A percentile compares a stretch with the other conserved stretches of the same genome.
Evolutionary conservation across 2,113 vertebrate genomes (phyloP).

Genomic region (Dasyurus viverrinus): DNA sequence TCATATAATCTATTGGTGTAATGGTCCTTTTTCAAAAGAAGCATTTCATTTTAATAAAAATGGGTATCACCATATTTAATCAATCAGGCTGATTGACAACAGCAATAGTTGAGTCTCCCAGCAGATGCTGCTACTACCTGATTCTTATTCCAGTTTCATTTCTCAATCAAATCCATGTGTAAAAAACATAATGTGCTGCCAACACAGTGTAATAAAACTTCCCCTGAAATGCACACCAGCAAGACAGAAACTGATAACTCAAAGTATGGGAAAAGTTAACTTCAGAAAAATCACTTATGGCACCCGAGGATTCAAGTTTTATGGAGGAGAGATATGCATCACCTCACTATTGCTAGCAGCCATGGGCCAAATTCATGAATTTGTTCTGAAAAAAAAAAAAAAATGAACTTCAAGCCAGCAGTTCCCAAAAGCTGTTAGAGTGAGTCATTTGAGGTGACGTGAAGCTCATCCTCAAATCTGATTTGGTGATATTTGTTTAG

Average conservation of each 20-base stretch:
- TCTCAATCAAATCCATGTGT: conserved; percentile 89
- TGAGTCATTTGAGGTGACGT: conserved; percentile 50
- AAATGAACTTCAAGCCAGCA: conserved; percentile 54
- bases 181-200: conserved; percentile 85
- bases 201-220: conserved; percentile 87
- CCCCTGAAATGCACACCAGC: conserved; percentile 83
- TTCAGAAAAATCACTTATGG: conserved; percentile 85
- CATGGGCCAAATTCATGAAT: conserved; percentile 69
- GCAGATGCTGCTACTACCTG: conserved; percentile 84
- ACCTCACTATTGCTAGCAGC: conserved; percentile 66
- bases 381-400: conserved; percentile 59
- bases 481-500: conserved; percentile 42
- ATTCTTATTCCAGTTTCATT: conserved; percentile 88
- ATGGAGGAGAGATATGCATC: conserved; percentile 75
- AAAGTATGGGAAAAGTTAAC: conserved; percentile 85
- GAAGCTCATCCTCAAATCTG: conserved; percentile 65
- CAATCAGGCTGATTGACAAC: conserved; percentile 88
- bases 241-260: conserved; percentile 84
- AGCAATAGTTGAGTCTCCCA: conserved; percentile 81
- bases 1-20: conserved; percentile 72
- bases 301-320: conserved; percentile 81
- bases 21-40: conserved; percentile 80
- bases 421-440: conserved; percentile 64
- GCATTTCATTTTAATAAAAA: conserved; percentile 85
- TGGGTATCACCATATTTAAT: conserved; percentile 86